phyloP scores from a whole-genome alignment of 2,113 vertebrate genomes.

The Myiopsitta monachus region DNA sequence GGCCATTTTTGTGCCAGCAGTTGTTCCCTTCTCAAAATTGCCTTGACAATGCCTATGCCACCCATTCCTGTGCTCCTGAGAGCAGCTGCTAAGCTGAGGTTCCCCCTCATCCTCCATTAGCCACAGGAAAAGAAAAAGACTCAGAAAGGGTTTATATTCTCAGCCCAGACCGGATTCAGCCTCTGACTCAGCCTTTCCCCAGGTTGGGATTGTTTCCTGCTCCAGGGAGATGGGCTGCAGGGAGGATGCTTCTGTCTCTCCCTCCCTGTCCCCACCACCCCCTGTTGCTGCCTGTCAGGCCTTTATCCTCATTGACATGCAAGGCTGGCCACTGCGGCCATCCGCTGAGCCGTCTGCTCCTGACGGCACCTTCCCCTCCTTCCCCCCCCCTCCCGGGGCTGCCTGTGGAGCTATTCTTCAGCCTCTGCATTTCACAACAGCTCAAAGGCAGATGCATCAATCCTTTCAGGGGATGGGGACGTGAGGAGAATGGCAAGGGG shows the following conservation, averaged over 20 bases:
- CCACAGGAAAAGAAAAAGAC: neutral
- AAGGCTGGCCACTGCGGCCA: slow-evolving; percentile 8
- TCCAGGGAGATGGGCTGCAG: neutral
- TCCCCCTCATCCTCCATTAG: neutral
- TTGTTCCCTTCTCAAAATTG: neutral
- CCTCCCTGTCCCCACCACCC: neutral
- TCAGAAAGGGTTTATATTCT: neutral
- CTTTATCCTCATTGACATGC: slow-evolving; percentile 66
- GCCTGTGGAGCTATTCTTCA: slow-evolving; percentile 66
- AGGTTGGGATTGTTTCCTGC: neutral
- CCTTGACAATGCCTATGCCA: neutral
- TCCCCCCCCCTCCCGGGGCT: slow-evolving; percentile 43
- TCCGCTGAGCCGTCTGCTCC: slow-evolving; percentile 52
- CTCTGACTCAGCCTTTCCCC: neutral
- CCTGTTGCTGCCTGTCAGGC: neutral
- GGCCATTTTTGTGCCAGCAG: neutral
- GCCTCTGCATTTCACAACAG: slow-evolving; percentile 64
- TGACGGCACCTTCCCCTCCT: slow-evolving; percentile 49
- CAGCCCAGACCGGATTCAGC: neutral
- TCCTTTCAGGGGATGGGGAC: slow-evolving; percentile 66
- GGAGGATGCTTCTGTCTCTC: neutral
- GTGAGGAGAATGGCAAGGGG: slow-evolving; percentile 68
- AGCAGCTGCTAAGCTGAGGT: neutral
- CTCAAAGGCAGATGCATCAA: slow-evolving; percentile 74
- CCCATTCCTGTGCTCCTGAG: neutral